Base-by-base conservation (phyloP, 2,797 vertebrate genomes). In the Myotis findleyi region DNA sequence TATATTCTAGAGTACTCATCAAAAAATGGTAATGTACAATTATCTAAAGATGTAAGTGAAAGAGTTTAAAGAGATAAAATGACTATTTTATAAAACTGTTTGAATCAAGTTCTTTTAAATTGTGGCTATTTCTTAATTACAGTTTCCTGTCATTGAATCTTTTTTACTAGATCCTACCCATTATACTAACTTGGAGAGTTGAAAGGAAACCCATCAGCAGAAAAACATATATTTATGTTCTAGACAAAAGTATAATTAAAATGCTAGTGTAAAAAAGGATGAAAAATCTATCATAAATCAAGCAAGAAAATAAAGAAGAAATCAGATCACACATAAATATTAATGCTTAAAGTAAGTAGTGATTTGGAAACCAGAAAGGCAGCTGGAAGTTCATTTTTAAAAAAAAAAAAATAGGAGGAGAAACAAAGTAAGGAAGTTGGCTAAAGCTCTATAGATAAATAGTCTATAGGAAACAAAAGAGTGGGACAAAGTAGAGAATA, bases 231-330 rank as follows among this genome's bases (percentile, higher is more conserved):
- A 84, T 3, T 2, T 53, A 36, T 68, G 88, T 88, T 85, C 10
- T 71, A 33, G 21, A 75, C 16, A 68, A 88, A 91, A 91, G 17
- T 62, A 69, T 9, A 83, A 55, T 75, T 84, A 77, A 79, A 87
- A 88, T 49, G 21, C 72, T 55, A 59, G 25, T 33, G 5, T 80
- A 41, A 72, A 77, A 91, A 49, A 13, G 13, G 55, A 49, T n/a
- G 18, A 82, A 89, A 83, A 87, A 6, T 4, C 4, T 71, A 64
- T 95, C 30, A 72, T n/a, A 90, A 76, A 36, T 68, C 59, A 87
- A 87, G 20, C 49, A 66, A 87, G 33, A 87, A 75, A 23, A 23
- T 68, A 27, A 64, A 51, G 25, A 69, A 96, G 64, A 91, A 83
- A 69, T 55, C 59, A 81, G 13, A n/a, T n/a, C 7, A 69, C 5